Base-by-base conservation (phyloP, 2,113 vertebrate species). In the Albula goreensis region DNA sequence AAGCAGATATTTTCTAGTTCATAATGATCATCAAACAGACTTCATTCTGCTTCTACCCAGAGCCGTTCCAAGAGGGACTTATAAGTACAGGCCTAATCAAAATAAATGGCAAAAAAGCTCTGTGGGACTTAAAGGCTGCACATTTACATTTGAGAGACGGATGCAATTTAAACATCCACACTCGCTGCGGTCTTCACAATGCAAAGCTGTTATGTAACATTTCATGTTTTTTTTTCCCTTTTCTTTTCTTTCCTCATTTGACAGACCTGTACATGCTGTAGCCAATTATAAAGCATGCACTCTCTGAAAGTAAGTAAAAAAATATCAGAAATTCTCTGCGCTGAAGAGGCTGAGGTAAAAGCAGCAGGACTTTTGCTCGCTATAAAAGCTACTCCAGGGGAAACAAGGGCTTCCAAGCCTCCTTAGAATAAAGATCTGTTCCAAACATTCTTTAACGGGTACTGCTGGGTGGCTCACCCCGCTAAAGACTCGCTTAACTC, bases 61-160 rank as follows among this genome's bases (percentile, higher is more conserved):
- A 91, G 89, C 92, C 89, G 90, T 89, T 88, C 90, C 91, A 92
- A 91, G 90, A 88, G 90, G 92, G 93, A 91, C 89, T 91, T 92
- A 91, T 94, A 93, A 92, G 92, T 90, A 92, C 92, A 92, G 91
- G 90, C 90, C 89, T 93, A 92, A 94, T 94, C 93, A 94, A 93
- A 95, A 94, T 94, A 94, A 94, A 94, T 91, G 90, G 91, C 90
- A 91, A 91, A 50, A 92, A 92, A 91, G 89, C 92, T 92, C 92
- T 83, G 10, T 89, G 92, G 91, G 92, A 92, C 90, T 91, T 91
- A 84, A 91, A 89, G 89, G 90, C 90, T 90, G 89, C 90, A 85
- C 90, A 92, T 92, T 92, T 90, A 90, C 91, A 92, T 93, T 92
- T 92, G 89, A 91, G 90, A 89, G 93, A 92, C 87, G 89, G 92